Evolutionary conservation across 2,888 invertebrate species (phyloP).

Genomic region (Byasa hedistus): DNA sequence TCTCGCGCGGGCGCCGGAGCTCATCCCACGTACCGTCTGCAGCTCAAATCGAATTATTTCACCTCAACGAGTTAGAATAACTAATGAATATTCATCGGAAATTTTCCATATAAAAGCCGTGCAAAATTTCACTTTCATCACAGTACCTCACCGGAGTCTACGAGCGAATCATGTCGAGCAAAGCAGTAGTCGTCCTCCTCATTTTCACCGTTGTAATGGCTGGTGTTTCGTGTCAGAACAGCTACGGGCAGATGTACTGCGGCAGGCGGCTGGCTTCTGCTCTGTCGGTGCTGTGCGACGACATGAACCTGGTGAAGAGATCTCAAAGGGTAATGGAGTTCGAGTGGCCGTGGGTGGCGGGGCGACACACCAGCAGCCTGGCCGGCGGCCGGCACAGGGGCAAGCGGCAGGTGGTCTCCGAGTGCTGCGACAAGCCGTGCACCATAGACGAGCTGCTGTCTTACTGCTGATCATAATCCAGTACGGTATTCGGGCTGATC

Average conservation of each 20-base stretch:
- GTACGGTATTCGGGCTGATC: background rate
- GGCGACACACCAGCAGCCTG: constrained; percentile 36
- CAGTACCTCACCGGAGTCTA: constrained; percentile 3
- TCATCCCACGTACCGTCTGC: constrained; percentile 10
- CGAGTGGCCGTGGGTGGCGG: constrained; percentile 39
- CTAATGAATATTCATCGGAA: constrained; percentile 16
- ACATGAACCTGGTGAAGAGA: constrained; percentile 31
- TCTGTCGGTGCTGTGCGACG: constrained; percentile 34
- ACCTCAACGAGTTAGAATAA: constrained; percentile 2
- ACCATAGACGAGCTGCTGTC: constrained; percentile 38
- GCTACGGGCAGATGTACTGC: constrained; percentile 16
- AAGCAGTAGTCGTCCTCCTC: background rate
- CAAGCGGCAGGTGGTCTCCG: constrained; percentile 43
- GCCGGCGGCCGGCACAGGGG: constrained; percentile 28
- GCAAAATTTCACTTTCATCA: background rate
- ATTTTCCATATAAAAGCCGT: constrained; percentile 15
- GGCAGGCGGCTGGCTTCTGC: constrained; percentile 33
- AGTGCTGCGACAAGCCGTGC: constrained; percentile 50
- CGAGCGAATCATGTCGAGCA: background rate
- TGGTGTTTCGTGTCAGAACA: background rate
- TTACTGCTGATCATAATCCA: constrained; percentile 36
- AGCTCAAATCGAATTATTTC: constrained; percentile 9
- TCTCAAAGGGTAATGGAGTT: constrained; percentile 5
- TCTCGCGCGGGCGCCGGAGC: background rate
- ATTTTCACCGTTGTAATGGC: background rate